A percentile compares a stretch with the other conserved stretches of the same genome.
phyloP scores from a whole-genome alignment of 1,140 invertebrate genomes.

The Gyrodactylus salaris region DNA sequence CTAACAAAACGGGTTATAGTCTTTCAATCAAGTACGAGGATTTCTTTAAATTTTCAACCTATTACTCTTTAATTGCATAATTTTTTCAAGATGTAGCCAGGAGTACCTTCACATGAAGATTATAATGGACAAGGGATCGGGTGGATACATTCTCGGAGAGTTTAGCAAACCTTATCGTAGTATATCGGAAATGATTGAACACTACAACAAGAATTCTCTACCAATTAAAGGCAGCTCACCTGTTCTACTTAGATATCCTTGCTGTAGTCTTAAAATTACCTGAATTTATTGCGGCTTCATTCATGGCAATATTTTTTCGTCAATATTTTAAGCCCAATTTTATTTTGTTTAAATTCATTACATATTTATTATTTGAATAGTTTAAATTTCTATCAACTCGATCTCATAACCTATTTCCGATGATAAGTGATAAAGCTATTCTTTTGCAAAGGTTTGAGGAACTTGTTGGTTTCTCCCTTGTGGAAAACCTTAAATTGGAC shows the following conservation, averaged over 20 bases:
- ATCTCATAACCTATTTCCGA: too few relatives aligned
- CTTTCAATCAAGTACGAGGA: not conserved
- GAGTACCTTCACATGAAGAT: slow-evolving; percentile 5
- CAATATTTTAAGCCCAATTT: not conserved
- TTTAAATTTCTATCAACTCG: too few relatives aligned
- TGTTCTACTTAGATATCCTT: not conserved
- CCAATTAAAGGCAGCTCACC: not conserved
- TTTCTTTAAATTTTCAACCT: not conserved
- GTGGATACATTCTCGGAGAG: not conserved
- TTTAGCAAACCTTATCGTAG: slow-evolving; percentile 2
- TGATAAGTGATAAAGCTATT: too few relatives aligned
- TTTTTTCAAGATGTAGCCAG: not conserved
- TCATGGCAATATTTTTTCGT: too few relatives aligned
- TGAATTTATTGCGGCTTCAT: too few relatives aligned
- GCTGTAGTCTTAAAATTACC: not conserved
- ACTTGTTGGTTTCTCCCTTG: too few relatives aligned
- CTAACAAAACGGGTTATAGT: not conserved
- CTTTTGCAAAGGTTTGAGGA: too few relatives aligned
- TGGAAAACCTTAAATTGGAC: too few relatives aligned
- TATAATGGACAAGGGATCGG: not conserved
- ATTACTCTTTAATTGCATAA: not conserved
- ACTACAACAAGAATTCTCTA: not conserved
- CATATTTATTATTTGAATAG: not conserved
- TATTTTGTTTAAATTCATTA: not conserved
- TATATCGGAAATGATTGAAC: not conserved